Conservation (phyloP, 1,140 invertebrate species). For the Pseudomyrmex cubaensis region DNA sequence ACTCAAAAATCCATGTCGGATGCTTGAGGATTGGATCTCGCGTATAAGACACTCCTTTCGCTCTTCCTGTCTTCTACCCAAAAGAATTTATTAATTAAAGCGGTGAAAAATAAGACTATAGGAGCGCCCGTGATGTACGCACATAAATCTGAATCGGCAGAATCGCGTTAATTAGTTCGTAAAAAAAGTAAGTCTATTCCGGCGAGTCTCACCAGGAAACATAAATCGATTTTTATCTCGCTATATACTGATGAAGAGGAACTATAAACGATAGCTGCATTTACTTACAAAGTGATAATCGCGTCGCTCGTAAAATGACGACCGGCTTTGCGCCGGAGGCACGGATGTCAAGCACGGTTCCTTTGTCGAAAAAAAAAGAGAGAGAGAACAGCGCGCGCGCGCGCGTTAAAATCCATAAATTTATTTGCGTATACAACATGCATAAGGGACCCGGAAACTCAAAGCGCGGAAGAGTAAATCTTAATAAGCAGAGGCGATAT, state of each 20-base stretch:
- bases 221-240: slow-evolving; percentile 46
- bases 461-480: neutral
- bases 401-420: neutral
- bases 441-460: neutral
- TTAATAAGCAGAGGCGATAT: slow-evolving; percentile 16
- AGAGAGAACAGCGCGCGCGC: neutral
- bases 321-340: neutral
- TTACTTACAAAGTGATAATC: slow-evolving; percentile 2
- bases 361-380: neutral
- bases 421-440: neutral
- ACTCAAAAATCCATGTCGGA: no score
- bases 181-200: neutral
- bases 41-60: no score
- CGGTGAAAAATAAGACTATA: no score
- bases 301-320: neutral
- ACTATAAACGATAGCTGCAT: neutral
- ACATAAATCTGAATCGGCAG: neutral
- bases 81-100: no score
- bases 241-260: neutral
- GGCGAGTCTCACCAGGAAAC: slow-evolving; percentile 29
- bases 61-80: no score
- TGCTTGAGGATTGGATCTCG: no score
- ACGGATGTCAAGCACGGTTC: neutral
- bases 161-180: slow-evolving; percentile 2
- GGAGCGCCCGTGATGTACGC: no score